Evolutionary conservation across 2,113 vertebrate species (phyloP), one percentile per base, ranked within the genome.

Genomic region (Tachysurus vachellii): DNA sequence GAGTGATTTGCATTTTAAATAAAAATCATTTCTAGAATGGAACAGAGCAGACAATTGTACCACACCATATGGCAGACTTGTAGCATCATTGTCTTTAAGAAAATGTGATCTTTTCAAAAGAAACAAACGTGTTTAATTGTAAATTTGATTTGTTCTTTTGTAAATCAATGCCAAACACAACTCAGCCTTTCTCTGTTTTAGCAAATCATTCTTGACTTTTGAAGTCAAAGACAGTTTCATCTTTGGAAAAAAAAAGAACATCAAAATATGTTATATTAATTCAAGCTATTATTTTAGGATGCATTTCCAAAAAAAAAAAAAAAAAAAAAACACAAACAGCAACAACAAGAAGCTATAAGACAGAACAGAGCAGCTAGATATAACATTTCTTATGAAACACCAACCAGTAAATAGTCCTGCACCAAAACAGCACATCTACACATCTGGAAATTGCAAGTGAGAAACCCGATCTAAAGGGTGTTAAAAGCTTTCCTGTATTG

Each of bases 321-420:
- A n/a, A 23, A 61, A 13, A 12, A 13, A 16, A 44, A 16, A 12
- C 70, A 62, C 68, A 17, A n/a, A 53, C 54, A 82, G 6, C 44
- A 77, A 80, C 56, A 53, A 57, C 77, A 73, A 61, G 14, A 42
- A 84, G 86, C 82, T 85, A 36, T 17, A 26, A 86, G 23, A 54
- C 57, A 85, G 47, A 87, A 76, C 8, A 36, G 76, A 88, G 85
- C 7, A 11, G 83, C 88, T 87, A 89, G 91, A 93, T 90, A 90
- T 92, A 92, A 92, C 90, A 91, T 90, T 90, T 89, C 88, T 89
- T 80, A 12, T 21, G 76, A 64, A 90, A 90, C 81, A 84, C 84
- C 90, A 42, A 61, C 64, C 85, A 71, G 80, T 88, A 23, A 16
- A 47, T 23, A 76, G 23, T 8, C 42, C 12, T 57, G 21, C 54